Percentiles rank a stretch among this genome's conserved stretches.
phyloP scores from a whole-genome alignment of 2,113 vertebrate species.

The Vombatus ursinus region DNA sequence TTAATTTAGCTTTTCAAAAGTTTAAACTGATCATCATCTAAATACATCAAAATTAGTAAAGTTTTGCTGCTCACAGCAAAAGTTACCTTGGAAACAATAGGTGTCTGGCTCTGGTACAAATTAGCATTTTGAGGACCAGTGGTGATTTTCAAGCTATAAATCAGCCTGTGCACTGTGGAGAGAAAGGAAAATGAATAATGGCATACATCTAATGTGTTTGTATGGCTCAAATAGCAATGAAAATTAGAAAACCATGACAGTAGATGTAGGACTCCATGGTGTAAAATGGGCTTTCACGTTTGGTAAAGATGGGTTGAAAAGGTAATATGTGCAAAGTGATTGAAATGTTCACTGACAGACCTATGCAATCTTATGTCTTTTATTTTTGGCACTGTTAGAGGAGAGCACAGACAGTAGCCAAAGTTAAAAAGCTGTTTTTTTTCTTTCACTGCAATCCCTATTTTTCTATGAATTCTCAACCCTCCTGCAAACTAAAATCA shows the following conservation, averaged over 20 bases:
- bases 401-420: slow-evolving; percentile 57
- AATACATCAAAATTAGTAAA: neutral
- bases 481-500: slow-evolving; percentile 41
- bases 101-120: slow-evolving; percentile 44
- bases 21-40: neutral
- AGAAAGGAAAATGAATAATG: slow-evolving; percentile 69
- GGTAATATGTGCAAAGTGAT: slow-evolving; percentile 53
- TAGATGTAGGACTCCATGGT: slow-evolving; percentile 60
- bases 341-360: slow-evolving; percentile 65
- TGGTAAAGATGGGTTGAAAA: slow-evolving; percentile 61
- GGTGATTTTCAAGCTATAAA: slow-evolving; percentile 59
- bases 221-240: slow-evolving; percentile 58
- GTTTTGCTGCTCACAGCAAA: neutral
- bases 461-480: slow-evolving; percentile 53
- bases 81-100: neutral
- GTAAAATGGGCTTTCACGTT: slow-evolving; percentile 70
- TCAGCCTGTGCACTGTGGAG: slow-evolving; percentile 26
- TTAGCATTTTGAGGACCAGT: slow-evolving; percentile 22
- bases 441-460: slow-evolving; percentile 59
- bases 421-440: slow-evolving; percentile 58
- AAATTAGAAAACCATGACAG: slow-evolving; percentile 72
- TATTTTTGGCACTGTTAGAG: slow-evolving; percentile 68
- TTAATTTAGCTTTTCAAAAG: neutral
- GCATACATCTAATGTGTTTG: slow-evolving; percentile 68
- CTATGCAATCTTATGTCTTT: slow-evolving; percentile 57